A percentile compares a stretch with the other conserved stretches of the same genome.
Evolutionary conservation across 1,140 invertebrate species (phyloP).

Genomic region (Piezodorus guildinii): DNA sequence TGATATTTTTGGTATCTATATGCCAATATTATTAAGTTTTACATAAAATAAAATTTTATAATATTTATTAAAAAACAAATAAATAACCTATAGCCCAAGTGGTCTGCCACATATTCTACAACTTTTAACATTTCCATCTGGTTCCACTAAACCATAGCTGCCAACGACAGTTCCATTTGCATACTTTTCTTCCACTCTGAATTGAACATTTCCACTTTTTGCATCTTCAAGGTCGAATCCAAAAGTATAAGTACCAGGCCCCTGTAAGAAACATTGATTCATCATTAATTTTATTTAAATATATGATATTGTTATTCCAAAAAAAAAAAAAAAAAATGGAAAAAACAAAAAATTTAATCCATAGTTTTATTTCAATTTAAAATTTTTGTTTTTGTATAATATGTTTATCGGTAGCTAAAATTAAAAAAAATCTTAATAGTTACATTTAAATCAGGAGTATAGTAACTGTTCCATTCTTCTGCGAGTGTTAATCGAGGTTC

Average conservation of each 20-base stretch:
- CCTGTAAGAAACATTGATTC: conserved; percentile 31
- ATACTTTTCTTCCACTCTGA: conserved; percentile 47
- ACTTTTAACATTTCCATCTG: conserved; percentile 45
- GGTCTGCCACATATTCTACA: conserved; percentile 45
- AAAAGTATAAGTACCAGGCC: conserved; percentile 51
- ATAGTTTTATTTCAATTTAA: too few species aligned
- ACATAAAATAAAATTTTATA: too few species aligned
- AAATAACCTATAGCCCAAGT: conserved; percentile 49
- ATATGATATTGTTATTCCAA: too few species aligned
- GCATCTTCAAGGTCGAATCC: conserved; percentile 54
- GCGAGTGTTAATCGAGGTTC: conserved; percentile 15
- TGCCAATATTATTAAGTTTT: too few species aligned
- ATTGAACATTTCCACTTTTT: conserved; percentile 48
- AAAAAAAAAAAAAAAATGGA: too few species aligned
- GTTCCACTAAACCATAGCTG: conserved; percentile 51
- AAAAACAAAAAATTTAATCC: too few species aligned
- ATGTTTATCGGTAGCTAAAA: background rate
- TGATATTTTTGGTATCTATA: too few species aligned
- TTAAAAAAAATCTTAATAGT: background rate
- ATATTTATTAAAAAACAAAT: background rate
- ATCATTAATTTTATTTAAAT: too few species aligned
- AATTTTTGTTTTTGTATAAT: background rate
- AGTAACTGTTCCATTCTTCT: conserved; percentile 16
- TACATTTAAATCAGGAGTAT: conserved; percentile 1
- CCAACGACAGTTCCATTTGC: conserved; percentile 53